Evolutionary conservation across 1,140 invertebrate genomes (phyloP), one percentile per base, ranked within the genome.

Genomic region (Thalassaphorura encarpata): DNA sequence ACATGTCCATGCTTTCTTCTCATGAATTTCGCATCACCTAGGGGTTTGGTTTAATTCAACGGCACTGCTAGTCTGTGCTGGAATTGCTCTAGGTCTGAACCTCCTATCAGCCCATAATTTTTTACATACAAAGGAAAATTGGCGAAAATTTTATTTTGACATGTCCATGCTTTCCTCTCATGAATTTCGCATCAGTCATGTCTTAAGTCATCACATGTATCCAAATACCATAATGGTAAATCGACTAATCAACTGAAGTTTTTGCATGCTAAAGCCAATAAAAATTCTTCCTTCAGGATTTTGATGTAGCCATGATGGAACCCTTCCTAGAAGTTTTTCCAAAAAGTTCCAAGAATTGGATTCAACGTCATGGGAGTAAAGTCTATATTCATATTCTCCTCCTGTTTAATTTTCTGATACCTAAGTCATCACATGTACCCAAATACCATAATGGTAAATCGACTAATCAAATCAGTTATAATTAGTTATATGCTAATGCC

Each of bases 81-180:
- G 78, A 1, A 52, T 80, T 4, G 69, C 76, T 21, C 67, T 89
- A 1, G 70, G 72, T 24, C 77, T 80, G 67, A 72, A 77, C 0
- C 69, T 73, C 13, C 74, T 82, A 26, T 75, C 72, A 21, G 78
- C 79, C 0, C 88, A 92, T 67, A 92, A 90, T 70, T 92, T 85
- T 67, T 82, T 89, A 46, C 88, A 92, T 67, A 77, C 81, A 63
- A 77, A 75, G 21, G 81, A 90, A 66, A 88, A 79, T 66, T 88
- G 85, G 76, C 77, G 87, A 42, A 87, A 87, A 81, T 87, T 84
- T 66, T 79, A 85, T 36, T 85, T 85, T 55, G 83, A 89, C 66
- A 68, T 91, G 16, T 72, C 74, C 27, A 66, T 81, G 47, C 69
- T 84, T 69, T 78, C 80, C 2, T 81, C 68, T 66, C 79, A 80